Evolutionary conservation across 2,113 vertebrate species (phyloP), one percentile per base, ranked within the genome.

Genomic region (Benthochromis sp.): DNA sequence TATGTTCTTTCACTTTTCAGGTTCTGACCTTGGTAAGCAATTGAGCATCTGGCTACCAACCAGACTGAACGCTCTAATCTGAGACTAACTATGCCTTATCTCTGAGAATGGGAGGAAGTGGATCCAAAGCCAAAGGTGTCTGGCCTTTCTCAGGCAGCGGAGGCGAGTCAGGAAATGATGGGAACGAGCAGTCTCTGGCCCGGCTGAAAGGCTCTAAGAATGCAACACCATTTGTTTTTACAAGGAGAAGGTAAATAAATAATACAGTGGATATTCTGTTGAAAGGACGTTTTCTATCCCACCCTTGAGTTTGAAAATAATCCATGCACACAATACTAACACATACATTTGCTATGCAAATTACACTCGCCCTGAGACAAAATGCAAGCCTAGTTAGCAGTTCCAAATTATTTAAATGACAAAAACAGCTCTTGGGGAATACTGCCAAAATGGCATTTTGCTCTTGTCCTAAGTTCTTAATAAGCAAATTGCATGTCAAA

Each of bases 211-310:
- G 96, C 34, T 93, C 92, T 79, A 97, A 96, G 88, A 97, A 91
- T 38, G 97, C 97, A 47, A 97, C 97, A 31, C 98, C 97, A 1
- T 98, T 98, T 94, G 96, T 99, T 86, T 99, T 98, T 94, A 98
- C 97, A 57, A 97, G 98, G 54, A 97, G 97, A 84, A 98, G 98
- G 98, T 98, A 97, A 96, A 83, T 90, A 16, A 76, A 85, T 27
- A 78, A 78, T 31, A 50, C 73, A 12, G 71, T 11, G 21, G 24
- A 31, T 78, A n/a, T 31, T 2, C 45, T 52, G 17, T 6, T 34
- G 27, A 52, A 27, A 73, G 2, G 8, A 73, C 5, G 1, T 47
- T 29, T 19, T 17, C 40, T 76, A 45, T 76, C 69, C 69, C 9
- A 47, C 40, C 69, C 21, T 47, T 76, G 21, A 73, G 9, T 45